Conservation (phyloP, 1,140 invertebrate species). For the Panagrolaimus sp. region DNA sequence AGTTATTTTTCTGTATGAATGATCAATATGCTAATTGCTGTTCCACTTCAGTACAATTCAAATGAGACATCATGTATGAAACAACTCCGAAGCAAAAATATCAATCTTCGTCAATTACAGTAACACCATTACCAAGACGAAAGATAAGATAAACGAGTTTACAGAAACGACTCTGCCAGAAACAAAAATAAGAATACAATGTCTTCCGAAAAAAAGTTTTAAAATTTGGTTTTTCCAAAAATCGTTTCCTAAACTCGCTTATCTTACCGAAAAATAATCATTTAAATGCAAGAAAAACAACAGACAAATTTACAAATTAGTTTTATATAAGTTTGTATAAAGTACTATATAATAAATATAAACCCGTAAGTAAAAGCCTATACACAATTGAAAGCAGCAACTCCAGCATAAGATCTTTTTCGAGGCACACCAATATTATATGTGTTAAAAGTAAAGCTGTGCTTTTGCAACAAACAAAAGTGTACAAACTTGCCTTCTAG, state of each 20-base stretch:
- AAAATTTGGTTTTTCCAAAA: too few species aligned
- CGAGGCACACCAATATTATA: not conserved
- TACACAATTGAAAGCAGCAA: not conserved
- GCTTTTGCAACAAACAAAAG: not conserved
- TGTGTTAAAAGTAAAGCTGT: not conserved
- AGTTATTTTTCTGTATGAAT: too few species aligned
- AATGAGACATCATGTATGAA: too few species aligned
- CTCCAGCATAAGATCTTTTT: not conserved
- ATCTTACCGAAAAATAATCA: too few species aligned
- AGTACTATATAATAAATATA: not conserved
- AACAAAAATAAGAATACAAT: too few species aligned
- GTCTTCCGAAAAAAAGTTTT: not conserved
- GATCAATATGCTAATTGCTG: too few species aligned
- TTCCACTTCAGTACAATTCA: too few species aligned
- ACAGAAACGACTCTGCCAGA: too few species aligned
- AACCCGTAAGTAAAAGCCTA: not conserved
- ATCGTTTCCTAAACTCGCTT: not conserved
- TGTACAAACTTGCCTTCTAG: conserved; percentile 7
- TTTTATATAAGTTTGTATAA: not conserved
- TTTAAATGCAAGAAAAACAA: not conserved
- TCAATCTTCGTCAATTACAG: too few species aligned
- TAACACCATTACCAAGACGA: too few species aligned
- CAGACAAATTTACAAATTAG: conserved; percentile 2
- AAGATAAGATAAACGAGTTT: too few species aligned
- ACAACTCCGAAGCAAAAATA: too few species aligned